phyloP scores from a whole-genome alignment of 2,888 invertebrate genomes.

The Hydraecia micacea region DNA sequence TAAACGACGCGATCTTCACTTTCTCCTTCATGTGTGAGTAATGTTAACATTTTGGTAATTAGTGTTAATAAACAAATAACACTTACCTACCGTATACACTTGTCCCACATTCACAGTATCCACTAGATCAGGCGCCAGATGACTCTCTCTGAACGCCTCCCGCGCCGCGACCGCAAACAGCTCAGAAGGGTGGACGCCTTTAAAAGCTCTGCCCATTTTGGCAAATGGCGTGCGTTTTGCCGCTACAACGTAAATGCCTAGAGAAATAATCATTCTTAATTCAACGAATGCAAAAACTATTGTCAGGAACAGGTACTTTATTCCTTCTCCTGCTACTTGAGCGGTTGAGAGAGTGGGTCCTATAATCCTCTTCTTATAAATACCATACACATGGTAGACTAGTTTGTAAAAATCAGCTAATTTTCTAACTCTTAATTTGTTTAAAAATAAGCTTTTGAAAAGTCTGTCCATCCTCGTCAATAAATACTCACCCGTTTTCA shows the following conservation, averaged over 20 bases:
- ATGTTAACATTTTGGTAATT: no score
- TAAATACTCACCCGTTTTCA: slow-evolving; percentile 79
- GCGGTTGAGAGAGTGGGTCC: background rate
- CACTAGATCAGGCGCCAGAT: slow-evolving; percentile 94
- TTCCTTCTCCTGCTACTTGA: background rate
- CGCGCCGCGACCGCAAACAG: slow-evolving; percentile 95
- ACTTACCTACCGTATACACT: slow-evolving; percentile 91
- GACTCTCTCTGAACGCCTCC: slow-evolving; percentile 93
- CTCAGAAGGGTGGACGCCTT: slow-evolving; percentile 92
- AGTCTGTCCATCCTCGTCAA: background rate
- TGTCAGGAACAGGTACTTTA: background rate
- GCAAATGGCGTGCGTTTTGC: slow-evolving; percentile 99
- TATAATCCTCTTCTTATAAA: background rate
- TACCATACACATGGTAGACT: background rate
- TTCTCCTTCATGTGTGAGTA: no score
- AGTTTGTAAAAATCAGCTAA: background rate
- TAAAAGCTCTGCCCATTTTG: slow-evolving; percentile 95
- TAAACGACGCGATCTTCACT: no score
- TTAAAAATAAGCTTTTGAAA: background rate
- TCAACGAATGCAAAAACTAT: background rate
- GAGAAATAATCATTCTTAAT: background rate
- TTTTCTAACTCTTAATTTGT: background rate
- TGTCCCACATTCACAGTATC: slow-evolving; percentile 97
- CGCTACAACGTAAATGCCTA: slow-evolving; percentile 97
- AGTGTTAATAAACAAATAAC: background rate